A percentile compares a stretch with the other conserved stretches of the same genome.
phyloP scores from a whole-genome alignment of 2,888 invertebrate genomes.

The Schizaphis graminum region DNA sequence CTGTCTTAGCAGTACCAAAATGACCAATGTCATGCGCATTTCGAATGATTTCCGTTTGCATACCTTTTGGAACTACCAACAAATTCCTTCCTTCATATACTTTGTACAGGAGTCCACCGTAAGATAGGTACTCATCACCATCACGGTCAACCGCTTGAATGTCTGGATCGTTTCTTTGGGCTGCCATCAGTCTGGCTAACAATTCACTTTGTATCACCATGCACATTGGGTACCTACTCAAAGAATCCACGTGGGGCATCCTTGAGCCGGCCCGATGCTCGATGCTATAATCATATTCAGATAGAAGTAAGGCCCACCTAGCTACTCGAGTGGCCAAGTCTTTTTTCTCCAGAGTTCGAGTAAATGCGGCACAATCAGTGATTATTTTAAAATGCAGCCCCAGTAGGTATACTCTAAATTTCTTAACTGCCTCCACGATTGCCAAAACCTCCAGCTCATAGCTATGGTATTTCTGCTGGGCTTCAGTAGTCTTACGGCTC shows the following conservation, averaged over 20 bases:
- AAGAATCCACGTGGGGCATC: conserved; percentile 69
- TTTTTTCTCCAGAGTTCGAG: conserved; percentile 69
- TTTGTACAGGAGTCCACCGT: no score
- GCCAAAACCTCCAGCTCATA: conserved; percentile 71
- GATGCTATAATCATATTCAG: conserved; percentile 69
- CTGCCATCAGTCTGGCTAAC: neutral
- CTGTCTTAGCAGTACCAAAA: neutral
- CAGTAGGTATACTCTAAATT: conserved; percentile 70
- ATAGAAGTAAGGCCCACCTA: conserved; percentile 69
- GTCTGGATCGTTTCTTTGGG: neutral
- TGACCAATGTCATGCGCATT: neutral
- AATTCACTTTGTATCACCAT: conserved; percentile 1
- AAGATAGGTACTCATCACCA: no score
- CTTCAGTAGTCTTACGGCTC: conserved; percentile 69
- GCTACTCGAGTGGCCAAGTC: conserved; percentile 69
- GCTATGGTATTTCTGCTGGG: conserved; percentile 69
- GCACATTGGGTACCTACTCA: conserved; percentile 68
- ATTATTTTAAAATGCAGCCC: conserved; percentile 69
- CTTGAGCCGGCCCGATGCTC: conserved; percentile 70
- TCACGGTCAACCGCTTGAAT: no score
- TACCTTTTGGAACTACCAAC: neutral
- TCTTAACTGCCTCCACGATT: conserved; percentile 67
- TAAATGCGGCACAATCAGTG: conserved; percentile 70
- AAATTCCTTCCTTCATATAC: no score
- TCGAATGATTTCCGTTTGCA: neutral